Evolutionary conservation across 2,888 invertebrate genomes (phyloP), one percentile per base, ranked within the genome.

Genomic region (Griposia aprilina): DNA sequence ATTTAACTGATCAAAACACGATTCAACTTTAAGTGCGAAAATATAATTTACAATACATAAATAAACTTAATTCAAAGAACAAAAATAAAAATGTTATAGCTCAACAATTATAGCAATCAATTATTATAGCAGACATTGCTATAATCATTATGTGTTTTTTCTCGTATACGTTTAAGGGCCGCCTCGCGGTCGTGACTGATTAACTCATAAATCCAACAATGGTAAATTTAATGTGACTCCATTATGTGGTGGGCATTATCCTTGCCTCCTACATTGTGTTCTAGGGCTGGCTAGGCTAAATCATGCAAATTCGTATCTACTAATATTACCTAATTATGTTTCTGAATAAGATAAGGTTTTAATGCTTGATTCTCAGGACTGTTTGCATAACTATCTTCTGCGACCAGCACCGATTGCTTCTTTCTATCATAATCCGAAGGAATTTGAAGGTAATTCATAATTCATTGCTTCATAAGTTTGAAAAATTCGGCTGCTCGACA

Each of bases 121-220:
- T 82, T 82, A 84, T 78, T 71, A 65, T 36, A 76, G 50, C 36
- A 73, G 63, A 55, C 60, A 84, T 78, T 78, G 73, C 55, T 81
- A 76, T 77, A 76, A 81, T 78, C 52, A 67, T 79, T 82, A 83
- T 74, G 74, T 80, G 81, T 90, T 90, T 91, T 90, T 88, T 87
- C 85, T 89, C 75, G 88, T 78, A 80, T 84, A 75, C 82, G 50
- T 79, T 83, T 90, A 89, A 91, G 90, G 90, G 89, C 92, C 87
- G 83, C 88, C 36, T 59, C 26, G 69, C 30, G 41, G 45, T 92
- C 93, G 92, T 93, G 93, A 92, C 91, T 92, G 92, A 94, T 93
- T 94, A 93, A 92, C 92, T 92, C 91, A 92, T 93, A 93, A 93
- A 93, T 90, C 91, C 90, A 89, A 94, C 93, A 94, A 94, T 93